Conservation (phyloP, 1,140 invertebrate genomes). For the Zaprionus africanus region DNA sequence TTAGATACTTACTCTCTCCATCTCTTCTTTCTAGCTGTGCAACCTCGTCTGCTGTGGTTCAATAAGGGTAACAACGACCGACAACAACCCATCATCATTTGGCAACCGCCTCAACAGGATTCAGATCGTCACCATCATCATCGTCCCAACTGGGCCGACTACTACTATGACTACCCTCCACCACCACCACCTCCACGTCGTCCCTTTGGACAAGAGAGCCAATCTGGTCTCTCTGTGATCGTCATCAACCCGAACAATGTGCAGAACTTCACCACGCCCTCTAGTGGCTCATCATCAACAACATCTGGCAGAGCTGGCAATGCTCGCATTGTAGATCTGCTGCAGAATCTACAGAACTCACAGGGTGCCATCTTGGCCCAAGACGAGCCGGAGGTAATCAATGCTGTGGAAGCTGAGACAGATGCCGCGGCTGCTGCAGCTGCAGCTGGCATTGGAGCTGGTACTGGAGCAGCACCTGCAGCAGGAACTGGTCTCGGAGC, state of each 20-base stretch:
- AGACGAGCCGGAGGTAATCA: constrained; percentile 53
- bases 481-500: background rate
- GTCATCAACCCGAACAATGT: constrained; percentile 66
- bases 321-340: constrained; percentile 38
- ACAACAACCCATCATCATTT: constrained; percentile 47
- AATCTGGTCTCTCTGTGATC: constrained; percentile 33
- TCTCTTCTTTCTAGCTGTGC: constrained; percentile 4
- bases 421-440: background rate
- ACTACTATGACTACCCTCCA: constrained; percentile 25
- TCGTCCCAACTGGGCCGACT: constrained; percentile 15
- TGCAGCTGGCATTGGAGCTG: background rate
- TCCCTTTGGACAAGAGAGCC: constrained; percentile 12
- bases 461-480: background rate
- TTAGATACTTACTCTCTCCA: background rate
- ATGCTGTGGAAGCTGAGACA: constrained; percentile 2
- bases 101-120: constrained; percentile 34
- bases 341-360: constrained; percentile 41
- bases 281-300: background rate
- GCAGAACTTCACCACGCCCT: constrained; percentile 47
- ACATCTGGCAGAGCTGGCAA: background rate
- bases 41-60: constrained; percentile 58
- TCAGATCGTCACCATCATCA: constrained; percentile 20
- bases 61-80: constrained; percentile 16
- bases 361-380: constrained; percentile 41
- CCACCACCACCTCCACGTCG: constrained; percentile 21